Base-by-base conservation (phyloP, 2,888 invertebrate species). In the Ichneumoninae sp. region DNA sequence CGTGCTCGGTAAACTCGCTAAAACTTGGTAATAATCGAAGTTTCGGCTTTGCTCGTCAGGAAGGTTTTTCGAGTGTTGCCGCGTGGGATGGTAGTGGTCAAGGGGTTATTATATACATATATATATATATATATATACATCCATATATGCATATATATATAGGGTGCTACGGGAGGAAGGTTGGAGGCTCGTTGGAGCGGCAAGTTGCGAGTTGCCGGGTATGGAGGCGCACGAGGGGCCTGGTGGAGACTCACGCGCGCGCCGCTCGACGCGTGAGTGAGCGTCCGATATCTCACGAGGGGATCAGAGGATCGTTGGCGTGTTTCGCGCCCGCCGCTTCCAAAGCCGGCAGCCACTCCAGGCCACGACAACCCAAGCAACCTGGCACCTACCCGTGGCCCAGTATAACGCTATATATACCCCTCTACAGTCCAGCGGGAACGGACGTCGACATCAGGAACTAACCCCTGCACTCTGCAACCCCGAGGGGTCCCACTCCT, bases 301-400 rank as follows among this genome's bases (percentile, higher is more conserved):
- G 93, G 93, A 93, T 93, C 93, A 91, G 93, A 93, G 92, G 93
- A 93, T 93, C 93, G 93, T 89, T 93, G 93, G 93, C 93, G 93
- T 93, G 93, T 93, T 93, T 91, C 91, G 89, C 92, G 89, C 91
- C 86, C 89, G 89, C 92, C 91, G 83, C 76, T 83, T 76, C 70
- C 22, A 79, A 73, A 82, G 60, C 82, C 50, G 65, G 33, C 76
- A 81, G 80, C 85, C 85, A 80, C 85, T 79, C 70, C 68, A 82
- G 85, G 50, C 83, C 78, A 70, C 69, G 78, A 81, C 65, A 81
- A 75, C 77, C 63, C 60, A 30, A 81, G 68, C 82, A 80, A 85
- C 86, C 83, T 69, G 83, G 85, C 81, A 83, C 73, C 86, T 81
- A 81, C 33, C 60, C 33, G 75, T 76, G 65, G 69, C 19, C 75